Evolutionary conservation across 2,888 invertebrate species (phyloP).

Genomic region (Celastrina argiolus): DNA sequence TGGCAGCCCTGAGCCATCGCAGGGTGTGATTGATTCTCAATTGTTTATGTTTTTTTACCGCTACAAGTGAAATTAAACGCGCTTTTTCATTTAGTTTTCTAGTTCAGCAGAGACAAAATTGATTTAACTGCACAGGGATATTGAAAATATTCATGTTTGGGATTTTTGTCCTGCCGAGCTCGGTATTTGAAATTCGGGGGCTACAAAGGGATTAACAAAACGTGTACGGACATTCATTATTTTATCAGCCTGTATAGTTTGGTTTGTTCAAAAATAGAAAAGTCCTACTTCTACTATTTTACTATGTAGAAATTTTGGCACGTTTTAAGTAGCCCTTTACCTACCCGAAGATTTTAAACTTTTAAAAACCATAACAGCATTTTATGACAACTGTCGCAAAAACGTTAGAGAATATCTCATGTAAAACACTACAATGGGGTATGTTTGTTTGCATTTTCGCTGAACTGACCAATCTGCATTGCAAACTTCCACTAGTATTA

Average conservation of each 20-base stretch:
- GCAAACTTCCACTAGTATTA: conserved; percentile 59
- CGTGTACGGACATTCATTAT: not conserved
- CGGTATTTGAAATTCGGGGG: not conserved
- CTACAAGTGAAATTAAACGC: conserved; percentile 29
- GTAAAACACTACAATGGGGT: conserved; percentile 44
- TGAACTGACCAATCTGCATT: conserved; percentile 66
- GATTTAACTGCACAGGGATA: conserved; percentile 21
- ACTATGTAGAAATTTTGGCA: not conserved
- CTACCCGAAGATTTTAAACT: not conserved
- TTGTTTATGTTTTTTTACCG: conserved; percentile 28
- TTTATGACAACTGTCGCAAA: conserved; percentile 30
- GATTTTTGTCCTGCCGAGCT: not conserved
- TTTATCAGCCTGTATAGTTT: conserved; percentile 2
- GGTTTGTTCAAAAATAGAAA: not conserved
- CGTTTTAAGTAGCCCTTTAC: no score
- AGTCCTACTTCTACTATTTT: not conserved
- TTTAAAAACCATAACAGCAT: conserved; percentile 7
- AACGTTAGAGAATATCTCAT: conserved; percentile 35
- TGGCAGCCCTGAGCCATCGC: conserved; percentile 1
- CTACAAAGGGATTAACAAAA: not conserved
- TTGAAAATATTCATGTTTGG: conserved; percentile 9
- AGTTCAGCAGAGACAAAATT: conserved; percentile 22
- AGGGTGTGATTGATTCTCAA: conserved; percentile 31
- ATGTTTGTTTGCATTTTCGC: conserved; percentile 63
- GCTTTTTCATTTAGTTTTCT: conserved; percentile 27